Conservation (phyloP, 2,888 invertebrate genomes). For the Theodoxus fluviatilis region DNA sequence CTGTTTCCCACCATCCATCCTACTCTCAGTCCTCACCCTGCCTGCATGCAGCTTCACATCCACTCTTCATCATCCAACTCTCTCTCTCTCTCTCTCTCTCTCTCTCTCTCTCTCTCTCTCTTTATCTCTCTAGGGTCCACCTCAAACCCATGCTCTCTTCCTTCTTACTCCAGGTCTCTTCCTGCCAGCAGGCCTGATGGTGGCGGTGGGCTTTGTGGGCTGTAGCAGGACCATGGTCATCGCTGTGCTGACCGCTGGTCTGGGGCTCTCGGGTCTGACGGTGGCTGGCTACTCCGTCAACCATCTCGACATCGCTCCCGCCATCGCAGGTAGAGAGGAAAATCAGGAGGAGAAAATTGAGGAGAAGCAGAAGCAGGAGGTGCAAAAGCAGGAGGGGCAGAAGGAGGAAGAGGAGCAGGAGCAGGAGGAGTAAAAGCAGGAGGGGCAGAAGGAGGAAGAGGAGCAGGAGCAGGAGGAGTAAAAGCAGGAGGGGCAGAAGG, state of each 20-base stretch:
- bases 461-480: too few species aligned
- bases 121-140: neutral
- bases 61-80: too few species aligned
- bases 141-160: neutral
- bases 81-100: neutral
- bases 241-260: slow-evolving; percentile 42
- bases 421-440: too few species aligned
- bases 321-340: slow-evolving; percentile 51
- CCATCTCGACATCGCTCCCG: slow-evolving; percentile 52
- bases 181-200: slow-evolving; percentile 40
- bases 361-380: too few species aligned
- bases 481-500: too few species aligned
- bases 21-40: too few species aligned
- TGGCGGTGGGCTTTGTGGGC: slow-evolving; percentile 41
- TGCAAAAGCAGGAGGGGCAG: too few species aligned
- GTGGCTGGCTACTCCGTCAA: slow-evolving; percentile 49
- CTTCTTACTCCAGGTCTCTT: slow-evolving; percentile 36
- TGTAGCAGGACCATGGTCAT: slow-evolving; percentile 41
- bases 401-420: too few species aligned
- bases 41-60: too few species aligned
- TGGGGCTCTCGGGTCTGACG: slow-evolving; percentile 45
- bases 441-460: too few species aligned
- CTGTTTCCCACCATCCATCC: too few species aligned
- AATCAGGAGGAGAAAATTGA: too few species aligned
- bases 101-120: slow-evolving; percentile 19